Percentiles rank a stretch among this genome's conserved stretches.
Conservation (phyloP, 2,113 vertebrate species). For the Nettapus auritus region DNA sequence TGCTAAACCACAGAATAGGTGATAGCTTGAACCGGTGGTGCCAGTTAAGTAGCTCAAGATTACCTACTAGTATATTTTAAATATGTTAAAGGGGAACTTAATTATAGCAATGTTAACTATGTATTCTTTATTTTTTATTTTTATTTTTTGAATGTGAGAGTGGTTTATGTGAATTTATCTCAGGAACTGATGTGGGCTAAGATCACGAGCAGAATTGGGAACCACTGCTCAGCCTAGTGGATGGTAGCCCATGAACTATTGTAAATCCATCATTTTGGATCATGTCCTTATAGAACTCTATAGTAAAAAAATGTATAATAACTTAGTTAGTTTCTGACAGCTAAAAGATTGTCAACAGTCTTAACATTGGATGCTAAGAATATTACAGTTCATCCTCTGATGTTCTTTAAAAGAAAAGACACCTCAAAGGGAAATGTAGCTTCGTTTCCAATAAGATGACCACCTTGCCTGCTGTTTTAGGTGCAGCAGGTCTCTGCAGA, state of each 20-base stretch:
- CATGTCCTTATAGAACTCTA: not conserved
- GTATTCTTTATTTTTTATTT: not conserved
- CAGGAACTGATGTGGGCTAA: not conserved
- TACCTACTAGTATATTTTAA: conserved; percentile 17
- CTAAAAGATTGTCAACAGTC: not conserved
- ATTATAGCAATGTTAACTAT: not conserved
- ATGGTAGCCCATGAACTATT: not conserved
- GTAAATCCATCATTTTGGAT: not conserved
- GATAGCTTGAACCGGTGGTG: conserved; percentile 53
- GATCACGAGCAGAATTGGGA: not conserved
- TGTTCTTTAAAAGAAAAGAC: not conserved
- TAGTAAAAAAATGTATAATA: not conserved
- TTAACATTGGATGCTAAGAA: not conserved
- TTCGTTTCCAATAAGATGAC: not conserved
- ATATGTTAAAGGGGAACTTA: not conserved
- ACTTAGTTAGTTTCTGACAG: not conserved
- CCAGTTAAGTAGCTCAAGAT: conserved; percentile 46
- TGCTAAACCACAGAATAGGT: conserved; percentile 44
- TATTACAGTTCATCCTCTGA: not conserved
- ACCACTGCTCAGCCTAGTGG: not conserved
- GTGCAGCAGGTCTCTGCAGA: not conserved
- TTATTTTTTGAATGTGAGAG: not conserved
- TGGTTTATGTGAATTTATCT: not conserved
- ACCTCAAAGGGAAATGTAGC: not conserved
- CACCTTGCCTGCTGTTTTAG: not conserved